Base-by-base conservation (phyloP, 30 jellyfish, hydroid and myxozoan genomes). In the Hydractinia symbiolongicarpus region DNA sequence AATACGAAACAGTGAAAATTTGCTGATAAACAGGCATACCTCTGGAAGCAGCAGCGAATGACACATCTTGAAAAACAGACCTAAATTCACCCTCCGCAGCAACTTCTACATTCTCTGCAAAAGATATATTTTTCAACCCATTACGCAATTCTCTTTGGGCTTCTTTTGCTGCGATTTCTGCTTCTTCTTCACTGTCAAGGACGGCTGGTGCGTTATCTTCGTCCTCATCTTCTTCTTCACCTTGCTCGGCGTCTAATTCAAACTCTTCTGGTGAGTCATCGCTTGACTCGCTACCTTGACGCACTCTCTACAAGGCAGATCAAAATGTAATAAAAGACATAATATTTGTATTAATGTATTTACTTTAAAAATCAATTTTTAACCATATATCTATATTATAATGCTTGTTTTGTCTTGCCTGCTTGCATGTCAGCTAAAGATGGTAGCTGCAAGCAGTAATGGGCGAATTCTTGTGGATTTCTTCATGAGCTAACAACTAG, bases 101-200 rank as follows among this genome's bases (percentile, higher is more conserved):
- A 5, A n/a, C 86, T 30, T 69, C 83, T 15, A 58, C 94, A 7
- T 57, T 77, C 50, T 81, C 96, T 4, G 77, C 85, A 61, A 91
- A 86, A 61, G 95, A 94, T 6, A 91, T 86, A 61, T 83, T 91
- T 82, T 86, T 91, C 73, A 91, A 73, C 16, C 90, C 96, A 77
- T 93, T 83, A 76, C 96, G 57, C 72, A 93, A 82, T 72, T 88
- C 95, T 53, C 95, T 90, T 85, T 93, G 96, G 16, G 87, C 98
- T 54, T 81, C 96, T 56, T 84, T 16, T 21, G 79, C 88, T 49
- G 16, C 17, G 14, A 82, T 19, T 82, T 61, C 55, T 72, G 72
- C 90, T 82, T 71, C 88, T 62, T 82, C 90, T 17, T 74, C 88
- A 16, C 81, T 72, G 21, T 71, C 88, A 13, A 70, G 4, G 11